Evolutionary conservation across 2,797 vertebrate species (phyloP).

Genomic region (Podarcis lilfordi): DNA sequence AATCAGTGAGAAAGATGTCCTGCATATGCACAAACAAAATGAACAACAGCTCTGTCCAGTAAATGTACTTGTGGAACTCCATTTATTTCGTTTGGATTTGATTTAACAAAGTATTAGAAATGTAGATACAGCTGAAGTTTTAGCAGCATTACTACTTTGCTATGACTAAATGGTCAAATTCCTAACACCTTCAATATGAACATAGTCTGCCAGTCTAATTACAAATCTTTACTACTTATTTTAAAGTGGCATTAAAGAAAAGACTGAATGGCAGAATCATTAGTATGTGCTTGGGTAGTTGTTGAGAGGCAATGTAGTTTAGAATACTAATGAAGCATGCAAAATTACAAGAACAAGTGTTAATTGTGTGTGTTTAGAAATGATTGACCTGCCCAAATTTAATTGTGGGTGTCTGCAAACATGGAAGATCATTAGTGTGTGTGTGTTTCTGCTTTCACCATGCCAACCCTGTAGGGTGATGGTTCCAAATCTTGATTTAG

Average conservation of each 20-base stretch:
- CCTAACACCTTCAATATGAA: conserved; percentile 24
- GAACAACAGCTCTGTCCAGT: background rate
- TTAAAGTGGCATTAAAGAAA: conserved; percentile 64
- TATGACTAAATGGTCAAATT: conserved; percentile 5
- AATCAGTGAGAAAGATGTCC: background rate
- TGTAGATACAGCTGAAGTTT: background rate
- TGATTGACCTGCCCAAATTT: conserved; percentile 68
- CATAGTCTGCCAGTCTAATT: conserved; percentile 64
- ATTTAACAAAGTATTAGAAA: background rate
- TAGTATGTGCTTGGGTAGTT: conserved; percentile 63
- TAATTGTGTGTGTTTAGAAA: conserved; percentile 75
- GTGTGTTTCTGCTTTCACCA: too few relatives aligned
- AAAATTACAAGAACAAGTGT: conserved; percentile 67
- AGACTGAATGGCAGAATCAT: conserved; percentile 61
- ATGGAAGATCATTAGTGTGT: conserved; percentile 54
- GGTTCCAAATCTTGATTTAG: conserved; percentile 58
- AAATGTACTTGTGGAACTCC: background rate
- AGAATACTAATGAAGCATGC: conserved; percentile 55
- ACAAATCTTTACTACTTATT: conserved; percentile 66
- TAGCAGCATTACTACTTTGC: background rate
- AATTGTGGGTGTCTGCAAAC: conserved; percentile 56
- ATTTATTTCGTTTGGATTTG: background rate
- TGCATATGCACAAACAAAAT: background rate
- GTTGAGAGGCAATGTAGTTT: conserved; percentile 53
- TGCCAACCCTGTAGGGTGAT: conserved; percentile 33